Evolutionary conservation across 2,888 invertebrate species (phyloP).

Genomic region (Kuschelorhynchus macadamiae): DNA sequence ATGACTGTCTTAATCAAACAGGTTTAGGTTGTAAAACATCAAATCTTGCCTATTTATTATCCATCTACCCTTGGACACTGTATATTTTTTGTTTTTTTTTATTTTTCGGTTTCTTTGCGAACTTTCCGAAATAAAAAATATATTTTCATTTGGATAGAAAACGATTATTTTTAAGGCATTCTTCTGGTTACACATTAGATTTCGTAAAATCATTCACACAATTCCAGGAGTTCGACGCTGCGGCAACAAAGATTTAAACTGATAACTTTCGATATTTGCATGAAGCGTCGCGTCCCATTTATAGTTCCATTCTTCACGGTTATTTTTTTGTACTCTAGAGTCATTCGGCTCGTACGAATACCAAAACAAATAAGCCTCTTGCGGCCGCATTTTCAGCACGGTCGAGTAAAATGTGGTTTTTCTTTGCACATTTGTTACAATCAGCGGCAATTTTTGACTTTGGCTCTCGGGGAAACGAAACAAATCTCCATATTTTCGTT

Average conservation of each 20-base stretch:
- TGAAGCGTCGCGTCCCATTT: conserved; percentile 3
- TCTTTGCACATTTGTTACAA: conserved; percentile 39
- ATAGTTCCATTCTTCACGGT: conserved; percentile 7
- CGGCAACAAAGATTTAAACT: background rate
- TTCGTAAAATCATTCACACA: too few relatives aligned
- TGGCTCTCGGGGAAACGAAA: conserved; percentile 27
- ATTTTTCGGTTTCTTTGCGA: too few relatives aligned
- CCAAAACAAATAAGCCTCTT: conserved; percentile 11
- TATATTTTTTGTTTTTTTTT: too few relatives aligned
- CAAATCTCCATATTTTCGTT: conserved; percentile 40
- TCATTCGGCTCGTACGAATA: background rate
- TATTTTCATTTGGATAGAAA: too few relatives aligned
- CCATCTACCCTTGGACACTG: too few relatives aligned
- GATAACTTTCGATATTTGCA: background rate
- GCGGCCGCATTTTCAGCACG: conserved; percentile 9
- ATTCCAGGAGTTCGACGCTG: too few relatives aligned
- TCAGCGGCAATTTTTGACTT: conserved; percentile 38
- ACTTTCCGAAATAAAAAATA: too few relatives aligned
- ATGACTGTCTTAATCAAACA: too few relatives aligned
- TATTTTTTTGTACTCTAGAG: conserved; percentile 16
- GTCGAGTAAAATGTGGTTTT: conserved; percentile 17
- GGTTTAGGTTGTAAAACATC: too few relatives aligned
- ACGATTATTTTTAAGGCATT: too few relatives aligned
- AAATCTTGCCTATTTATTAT: too few relatives aligned
- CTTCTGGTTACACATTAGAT: too few relatives aligned